Conservation (phyloP, 1,140 invertebrate genomes). For the Platorchestia sp. region DNA sequence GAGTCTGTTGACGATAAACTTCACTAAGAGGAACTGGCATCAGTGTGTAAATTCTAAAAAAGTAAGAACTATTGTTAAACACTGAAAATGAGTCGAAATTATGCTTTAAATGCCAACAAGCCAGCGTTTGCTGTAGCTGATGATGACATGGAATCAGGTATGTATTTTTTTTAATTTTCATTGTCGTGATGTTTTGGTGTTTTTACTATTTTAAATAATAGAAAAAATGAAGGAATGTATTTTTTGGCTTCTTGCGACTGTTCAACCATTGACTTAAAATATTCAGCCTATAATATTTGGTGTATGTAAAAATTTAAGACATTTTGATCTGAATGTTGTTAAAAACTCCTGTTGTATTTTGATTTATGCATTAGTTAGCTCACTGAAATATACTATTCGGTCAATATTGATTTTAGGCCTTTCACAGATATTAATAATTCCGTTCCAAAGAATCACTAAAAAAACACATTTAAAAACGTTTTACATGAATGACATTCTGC, state of each 20-base stretch:
- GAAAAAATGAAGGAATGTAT: background rate
- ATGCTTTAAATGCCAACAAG: background rate
- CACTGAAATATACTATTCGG: no score
- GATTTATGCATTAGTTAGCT: background rate
- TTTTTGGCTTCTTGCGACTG: background rate
- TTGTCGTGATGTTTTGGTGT: background rate
- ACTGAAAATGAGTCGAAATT: constrained; percentile 23
- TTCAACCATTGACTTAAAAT: background rate
- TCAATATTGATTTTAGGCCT: no score
- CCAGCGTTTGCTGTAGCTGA: constrained; percentile 48
- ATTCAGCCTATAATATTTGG: background rate
- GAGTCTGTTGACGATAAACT: no score
- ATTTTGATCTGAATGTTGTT: background rate
- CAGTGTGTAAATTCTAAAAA: background rate
- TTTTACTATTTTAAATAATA: background rate
- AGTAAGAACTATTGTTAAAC: background rate
- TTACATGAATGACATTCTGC: no score
- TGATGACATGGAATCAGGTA: constrained; percentile 47
- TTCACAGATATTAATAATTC: no score
- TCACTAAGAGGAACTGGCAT: no score
- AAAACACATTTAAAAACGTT: no score
- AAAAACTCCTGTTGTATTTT: background rate
- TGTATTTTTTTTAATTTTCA: background rate
- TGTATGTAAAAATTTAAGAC: background rate
- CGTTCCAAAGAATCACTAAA: no score